Evolutionary conservation across 2,113 vertebrate genomes (phyloP), one percentile per base, ranked within the genome.

Genomic region (Entomyzon cyanotis): DNA sequence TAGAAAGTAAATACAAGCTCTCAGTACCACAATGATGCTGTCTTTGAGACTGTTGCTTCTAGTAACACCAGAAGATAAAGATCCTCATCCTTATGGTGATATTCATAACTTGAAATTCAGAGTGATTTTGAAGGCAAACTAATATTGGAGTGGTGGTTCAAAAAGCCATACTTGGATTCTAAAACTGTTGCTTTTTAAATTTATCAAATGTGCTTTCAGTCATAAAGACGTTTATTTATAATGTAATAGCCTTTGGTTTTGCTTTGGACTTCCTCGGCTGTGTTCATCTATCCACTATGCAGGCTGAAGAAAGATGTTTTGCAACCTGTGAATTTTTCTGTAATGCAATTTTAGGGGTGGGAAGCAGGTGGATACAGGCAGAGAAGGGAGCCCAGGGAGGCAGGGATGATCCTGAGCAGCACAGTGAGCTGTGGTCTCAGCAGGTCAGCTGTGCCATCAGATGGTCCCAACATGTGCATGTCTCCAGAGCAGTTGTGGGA

Each of bases 41-140:
- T n/a, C 25, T 77, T 85, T 85, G 88, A 89, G 84, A 46, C 74
- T 82, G 28, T 75, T 87, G 70, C 76, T 85, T 93, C 28, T 90
- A n/a, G 14, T 83, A 84, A 56, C 11, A 31, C 28, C 59, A 60
- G 68, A 46, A 67, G 59, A 49, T 90, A 35, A 84, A 85, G 35
- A n/a, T 25, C 16, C 13, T 30, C 3, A 3, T 65, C 28, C 59
- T 69, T 93, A 28, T n/a, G 16, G 13, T 76, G 56, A 23, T 56
- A 47, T 11, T 31, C 2, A 2, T 67, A 42, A 23, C 21, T 75
- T 67, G 46, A 79, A 69, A 62, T 90, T 52, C 56, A 41, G 63
- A 53, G n/a, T 73, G 24, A 62, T 86, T 74, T 74, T 59, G 67
- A 84, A 60, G 28, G 21, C 21, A 63, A 75, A 86, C 55, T 39